Percentiles rank a stretch among this genome's conserved stretches.
phyloP scores from a whole-genome alignment of 1,140 invertebrate genomes.

The Xylocopa sonorina region DNA sequence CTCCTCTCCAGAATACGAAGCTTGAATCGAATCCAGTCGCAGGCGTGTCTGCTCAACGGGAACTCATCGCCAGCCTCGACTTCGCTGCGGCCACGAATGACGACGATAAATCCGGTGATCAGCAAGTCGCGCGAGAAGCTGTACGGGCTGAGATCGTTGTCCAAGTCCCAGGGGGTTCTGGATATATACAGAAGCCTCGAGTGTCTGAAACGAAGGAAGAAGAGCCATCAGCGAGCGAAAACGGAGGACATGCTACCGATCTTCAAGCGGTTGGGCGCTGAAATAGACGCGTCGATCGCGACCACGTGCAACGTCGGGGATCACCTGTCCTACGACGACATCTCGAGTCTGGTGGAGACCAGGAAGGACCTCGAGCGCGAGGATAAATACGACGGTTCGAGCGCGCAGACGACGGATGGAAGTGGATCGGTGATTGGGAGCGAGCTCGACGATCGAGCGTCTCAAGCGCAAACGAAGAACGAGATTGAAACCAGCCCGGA shows the following conservation, averaged over 20 bases:
- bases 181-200: slow-evolving; percentile 80
- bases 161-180: slow-evolving; percentile 83
- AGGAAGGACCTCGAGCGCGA: background rate
- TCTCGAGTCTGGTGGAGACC: background rate
- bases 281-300: slow-evolving; percentile 55
- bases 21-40: slow-evolving; percentile 76
- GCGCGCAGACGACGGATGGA: background rate
- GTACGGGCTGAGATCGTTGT: slow-evolving; percentile 82
- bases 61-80: slow-evolving; percentile 28
- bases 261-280: slow-evolving; percentile 70
- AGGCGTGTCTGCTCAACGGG: slow-evolving; percentile 74
- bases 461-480: background rate
- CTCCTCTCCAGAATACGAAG: slow-evolving; percentile 76
- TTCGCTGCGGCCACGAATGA: slow-evolving; percentile 28
- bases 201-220: slow-evolving; percentile 71
- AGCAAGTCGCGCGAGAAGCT: slow-evolving; percentile 82
- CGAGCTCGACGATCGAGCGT: background rate
- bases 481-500: background rate
- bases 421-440: no score
- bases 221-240: slow-evolving; percentile 67
- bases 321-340: background rate
- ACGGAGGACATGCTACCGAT: slow-evolving; percentile 76
- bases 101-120: slow-evolving; percentile 59
- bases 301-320: background rate
- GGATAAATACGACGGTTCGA: background rate